phyloP scores from a whole-genome alignment of 2,797 vertebrate species.

The Clarias platycephalus region DNA sequence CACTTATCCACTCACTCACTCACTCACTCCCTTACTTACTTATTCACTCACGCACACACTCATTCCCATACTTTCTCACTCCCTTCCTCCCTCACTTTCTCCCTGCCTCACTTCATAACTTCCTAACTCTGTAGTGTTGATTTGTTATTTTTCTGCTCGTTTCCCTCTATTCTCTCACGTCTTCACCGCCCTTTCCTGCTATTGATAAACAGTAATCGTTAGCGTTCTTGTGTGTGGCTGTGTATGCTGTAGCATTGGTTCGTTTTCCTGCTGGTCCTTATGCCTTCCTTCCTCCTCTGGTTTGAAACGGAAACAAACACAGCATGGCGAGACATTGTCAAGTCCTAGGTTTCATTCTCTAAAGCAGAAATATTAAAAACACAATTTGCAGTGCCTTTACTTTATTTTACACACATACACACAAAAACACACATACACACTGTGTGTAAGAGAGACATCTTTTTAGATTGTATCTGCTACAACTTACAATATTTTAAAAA shows the following conservation, averaged over 20 bases:
- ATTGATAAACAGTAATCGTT: constrained; percentile 42
- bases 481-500: not conserved
- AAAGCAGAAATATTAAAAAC: not conserved
- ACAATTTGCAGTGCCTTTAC: not conserved
- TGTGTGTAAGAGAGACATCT: not conserved
- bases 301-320: not conserved
- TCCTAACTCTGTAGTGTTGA: constrained; percentile 23
- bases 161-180: constrained; percentile 68
- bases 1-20: not conserved
- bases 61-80: not conserved
- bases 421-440: too few relatives aligned
- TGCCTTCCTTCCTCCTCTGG: constrained; percentile 46
- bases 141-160: constrained; percentile 55
- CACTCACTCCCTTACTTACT: not conserved
- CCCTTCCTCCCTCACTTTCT: not conserved
- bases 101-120: not conserved
- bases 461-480: not conserved
- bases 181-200: constrained; percentile 74
- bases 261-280: constrained; percentile 43
- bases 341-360: not conserved
- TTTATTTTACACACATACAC: constrained; percentile 16
- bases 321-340: not conserved
- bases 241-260: constrained; percentile 9
- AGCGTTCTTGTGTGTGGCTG: not conserved
- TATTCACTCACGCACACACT: not conserved